Percentiles rank a stretch among this genome's conserved stretches.
Evolutionary conservation across 1,140 invertebrate genomes (phyloP).

Genomic region (Aphis craccivora): DNA sequence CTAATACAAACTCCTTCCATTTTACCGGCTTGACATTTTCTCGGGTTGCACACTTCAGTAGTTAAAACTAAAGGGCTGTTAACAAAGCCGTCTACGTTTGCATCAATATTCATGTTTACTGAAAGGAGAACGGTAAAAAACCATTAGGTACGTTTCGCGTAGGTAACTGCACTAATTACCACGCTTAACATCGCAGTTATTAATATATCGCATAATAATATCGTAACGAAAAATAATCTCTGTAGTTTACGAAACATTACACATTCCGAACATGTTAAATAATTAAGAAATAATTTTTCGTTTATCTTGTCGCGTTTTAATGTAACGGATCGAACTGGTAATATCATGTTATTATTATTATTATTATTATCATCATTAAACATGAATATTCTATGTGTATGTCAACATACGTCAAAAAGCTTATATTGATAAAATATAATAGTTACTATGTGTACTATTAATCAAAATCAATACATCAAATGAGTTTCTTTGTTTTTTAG

Average conservation of each 20-base stretch:
- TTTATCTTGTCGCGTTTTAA: background rate
- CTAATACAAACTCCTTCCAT: slow-evolving; percentile 60
- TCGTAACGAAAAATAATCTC: background rate
- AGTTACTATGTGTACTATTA: no score
- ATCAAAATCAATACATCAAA: no score
- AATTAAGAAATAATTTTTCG: background rate
- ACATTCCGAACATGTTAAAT: background rate
- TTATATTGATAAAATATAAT: no score
- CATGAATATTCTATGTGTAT: background rate
- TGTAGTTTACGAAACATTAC: background rate
- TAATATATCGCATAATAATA: background rate
- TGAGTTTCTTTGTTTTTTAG: no score
- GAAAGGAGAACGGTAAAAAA: background rate
- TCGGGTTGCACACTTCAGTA: slow-evolving; percentile 36
- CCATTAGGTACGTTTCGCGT: background rate
- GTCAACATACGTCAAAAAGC: no score
- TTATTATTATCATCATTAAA: background rate
- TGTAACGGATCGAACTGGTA: background rate
- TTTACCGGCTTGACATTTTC: slow-evolving; percentile 57
- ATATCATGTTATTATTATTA: background rate
- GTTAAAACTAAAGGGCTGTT: slow-evolving; percentile 46
- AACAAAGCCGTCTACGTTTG: background rate
- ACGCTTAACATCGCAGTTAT: background rate
- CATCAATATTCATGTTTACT: slow-evolving; percentile 14
- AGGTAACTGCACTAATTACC: background rate